Percentiles rank a stretch among this genome's conserved stretches.
Conservation (phyloP, 2,113 vertebrate genomes). For the Melanostigma gelatinosum region DNA sequence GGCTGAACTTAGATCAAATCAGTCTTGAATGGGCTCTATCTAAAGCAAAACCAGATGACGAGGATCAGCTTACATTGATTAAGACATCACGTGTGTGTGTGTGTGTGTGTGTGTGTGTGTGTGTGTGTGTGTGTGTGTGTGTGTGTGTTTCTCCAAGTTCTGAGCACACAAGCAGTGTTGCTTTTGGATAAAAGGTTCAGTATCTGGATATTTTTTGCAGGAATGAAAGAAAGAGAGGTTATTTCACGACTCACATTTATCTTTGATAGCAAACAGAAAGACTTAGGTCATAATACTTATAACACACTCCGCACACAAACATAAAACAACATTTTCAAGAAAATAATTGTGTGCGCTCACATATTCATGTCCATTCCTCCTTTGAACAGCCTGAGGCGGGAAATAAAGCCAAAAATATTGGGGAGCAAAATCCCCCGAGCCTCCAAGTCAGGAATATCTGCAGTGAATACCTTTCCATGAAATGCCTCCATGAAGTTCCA, state of each 20-base stretch:
- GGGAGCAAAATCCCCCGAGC: slow-evolving; percentile 33
- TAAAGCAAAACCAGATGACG: slow-evolving; percentile 77
- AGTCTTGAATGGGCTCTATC: slow-evolving; percentile 56
- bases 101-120: slow-evolving; percentile 21
- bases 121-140: slow-evolving; percentile 3
- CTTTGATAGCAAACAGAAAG: slow-evolving; percentile 22
- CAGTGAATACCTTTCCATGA: slow-evolving; percentile 48
- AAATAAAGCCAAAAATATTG: slow-evolving; percentile 52
- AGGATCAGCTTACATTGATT: slow-evolving; percentile 66
- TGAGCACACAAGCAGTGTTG: slow-evolving; percentile 33
- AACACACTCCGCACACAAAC: neutral
- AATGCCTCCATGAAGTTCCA: slow-evolving; percentile 55
- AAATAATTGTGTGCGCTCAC: neutral
- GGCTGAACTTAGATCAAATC: slow-evolving; percentile 69
- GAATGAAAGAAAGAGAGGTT: slow-evolving; percentile 20
- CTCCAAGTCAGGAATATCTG: slow-evolving; percentile 54
- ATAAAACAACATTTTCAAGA: neutral
- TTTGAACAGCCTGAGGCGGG: slow-evolving; percentile 4
- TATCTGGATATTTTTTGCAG: slow-evolving; percentile 18
- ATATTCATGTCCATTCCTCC: slow-evolving; percentile 24
- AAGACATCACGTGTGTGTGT: slow-evolving; percentile 48
- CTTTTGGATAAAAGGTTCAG: slow-evolving; percentile 43
- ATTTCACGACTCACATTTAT: slow-evolving; percentile 13
- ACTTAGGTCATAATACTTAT: neutral
- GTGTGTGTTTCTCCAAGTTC: neutral